Conservation (phyloP, 2,888 invertebrate species). For the Cotesia congregata region DNA sequence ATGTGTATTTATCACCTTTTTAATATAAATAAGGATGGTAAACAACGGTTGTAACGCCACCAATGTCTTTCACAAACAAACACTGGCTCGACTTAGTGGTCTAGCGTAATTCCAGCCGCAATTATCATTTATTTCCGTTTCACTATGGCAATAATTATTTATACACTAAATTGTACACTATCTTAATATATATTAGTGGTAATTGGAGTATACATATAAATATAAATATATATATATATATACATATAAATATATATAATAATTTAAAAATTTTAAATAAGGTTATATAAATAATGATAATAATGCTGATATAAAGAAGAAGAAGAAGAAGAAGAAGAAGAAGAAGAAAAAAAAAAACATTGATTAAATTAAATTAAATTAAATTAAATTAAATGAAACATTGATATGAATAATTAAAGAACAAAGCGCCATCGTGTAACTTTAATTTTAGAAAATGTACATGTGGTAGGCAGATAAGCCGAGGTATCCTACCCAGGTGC, state of each 20-base stretch:
- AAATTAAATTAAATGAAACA: neutral
- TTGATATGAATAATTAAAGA: conserved; percentile 6
- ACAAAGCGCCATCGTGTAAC: conserved; percentile 48
- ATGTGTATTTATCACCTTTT: conserved; percentile 3
- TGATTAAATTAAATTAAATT: neutral
- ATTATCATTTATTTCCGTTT: conserved; percentile 51
- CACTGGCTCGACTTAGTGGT: neutral
- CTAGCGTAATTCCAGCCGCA: neutral
- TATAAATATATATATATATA: neutral
- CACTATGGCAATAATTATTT: conserved; percentile 64
- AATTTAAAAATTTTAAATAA: conserved; percentile 4
- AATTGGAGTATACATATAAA: conserved; percentile 43
- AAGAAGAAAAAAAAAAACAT: conserved; percentile 29
- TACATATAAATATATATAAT: conserved; percentile 6
- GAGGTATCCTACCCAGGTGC: conserved; percentile 59
- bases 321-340: too few relatives aligned
- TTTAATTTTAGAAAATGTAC: conserved; percentile 56
- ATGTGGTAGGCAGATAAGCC: conserved; percentile 62
- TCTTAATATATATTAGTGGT: conserved; percentile 57
- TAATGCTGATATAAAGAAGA: conserved; percentile 14
- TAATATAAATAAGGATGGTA: neutral
- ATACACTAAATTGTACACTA: conserved; percentile 58
- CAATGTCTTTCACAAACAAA: conserved; percentile 26
- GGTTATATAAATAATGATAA: neutral
- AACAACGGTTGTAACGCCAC: neutral